A percentile compares a stretch with the other conserved stretches of the same genome.
Conservation (phyloP, 2,113 vertebrate genomes). For the Nesogale talazaci region DNA sequence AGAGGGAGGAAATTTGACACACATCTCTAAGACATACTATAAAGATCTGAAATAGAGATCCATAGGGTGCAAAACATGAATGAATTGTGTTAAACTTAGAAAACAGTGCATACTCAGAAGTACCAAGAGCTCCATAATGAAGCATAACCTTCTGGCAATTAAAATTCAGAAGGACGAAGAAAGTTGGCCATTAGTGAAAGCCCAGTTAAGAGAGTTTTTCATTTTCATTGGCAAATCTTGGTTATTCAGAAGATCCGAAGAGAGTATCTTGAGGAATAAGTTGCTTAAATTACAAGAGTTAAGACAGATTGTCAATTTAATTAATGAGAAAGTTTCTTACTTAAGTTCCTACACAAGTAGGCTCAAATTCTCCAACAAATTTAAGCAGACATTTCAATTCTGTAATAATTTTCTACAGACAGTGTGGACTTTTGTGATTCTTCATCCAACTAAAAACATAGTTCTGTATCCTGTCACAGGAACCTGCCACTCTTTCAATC, state of each 20-base stretch:
- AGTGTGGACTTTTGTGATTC: not conserved
- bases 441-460: not conserved
- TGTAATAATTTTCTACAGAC: not conserved
- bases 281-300: constrained; percentile 27
- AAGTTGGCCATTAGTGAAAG: constrained; percentile 2
- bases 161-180: constrained; percentile 1
- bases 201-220: not conserved
- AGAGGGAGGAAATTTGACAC: not conserved
- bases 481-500: not conserved
- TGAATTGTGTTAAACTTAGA: not conserved
- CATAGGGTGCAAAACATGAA: not conserved
- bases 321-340: not conserved
- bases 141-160: not conserved
- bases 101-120: not conserved
- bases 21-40: not conserved
- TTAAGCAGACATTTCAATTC: not conserved
- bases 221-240: not conserved
- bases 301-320: constrained; percentile 17
- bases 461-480: not conserved
- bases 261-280: not conserved
- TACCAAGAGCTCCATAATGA: not conserved
- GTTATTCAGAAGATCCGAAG: not conserved
- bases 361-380: not conserved
- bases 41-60: not conserved
- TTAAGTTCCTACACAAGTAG: not conserved